Percentiles rank a stretch among this genome's conserved stretches.
These are phyloP conservation scores for Gymnorhina tibicen DNA, from an alignment of 2,113 vertebrate genomes.

Conservation along the genomic window DNA sequence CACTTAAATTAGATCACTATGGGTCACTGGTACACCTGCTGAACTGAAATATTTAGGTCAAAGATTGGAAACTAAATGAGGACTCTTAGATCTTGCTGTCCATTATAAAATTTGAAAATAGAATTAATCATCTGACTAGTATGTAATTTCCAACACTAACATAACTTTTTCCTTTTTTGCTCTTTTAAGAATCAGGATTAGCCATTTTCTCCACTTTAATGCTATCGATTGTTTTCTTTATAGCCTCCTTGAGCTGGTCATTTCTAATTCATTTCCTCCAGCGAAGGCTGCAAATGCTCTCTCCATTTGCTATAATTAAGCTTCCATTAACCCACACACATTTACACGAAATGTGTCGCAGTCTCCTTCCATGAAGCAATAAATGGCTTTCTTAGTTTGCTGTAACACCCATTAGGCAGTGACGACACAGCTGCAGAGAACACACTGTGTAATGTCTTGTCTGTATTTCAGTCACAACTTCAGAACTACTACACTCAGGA, in stretches of 20 bases:
- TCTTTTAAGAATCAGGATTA: neutral
- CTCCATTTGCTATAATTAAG: constrained; percentile 39
- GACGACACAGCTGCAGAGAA: neutral
- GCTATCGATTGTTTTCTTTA: constrained; percentile 27
- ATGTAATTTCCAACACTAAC: neutral
- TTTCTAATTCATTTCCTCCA: constrained; percentile 1
- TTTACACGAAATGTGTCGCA: neutral
- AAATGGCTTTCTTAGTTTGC: neutral
- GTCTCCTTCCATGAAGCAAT: neutral
- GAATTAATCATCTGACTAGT: neutral
- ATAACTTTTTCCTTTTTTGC: neutral
- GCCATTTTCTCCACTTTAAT: neutral
- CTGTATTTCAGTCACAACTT: neutral
- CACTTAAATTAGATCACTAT: neutral
- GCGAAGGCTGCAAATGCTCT: neutral
- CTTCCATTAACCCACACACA: constrained; percentile 17
- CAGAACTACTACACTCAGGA: neutral
- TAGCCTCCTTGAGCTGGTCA: neutral
- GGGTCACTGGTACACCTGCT: neutral
- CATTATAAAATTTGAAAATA: neutral
- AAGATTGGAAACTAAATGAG: neutral
- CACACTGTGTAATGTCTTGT: neutral
- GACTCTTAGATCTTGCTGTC: neutral
- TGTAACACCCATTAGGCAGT: neutral
- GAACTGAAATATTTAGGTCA: neutral